Conservation (phyloP, 2,888 invertebrate genomes). For the Xestia xanthographa region DNA sequence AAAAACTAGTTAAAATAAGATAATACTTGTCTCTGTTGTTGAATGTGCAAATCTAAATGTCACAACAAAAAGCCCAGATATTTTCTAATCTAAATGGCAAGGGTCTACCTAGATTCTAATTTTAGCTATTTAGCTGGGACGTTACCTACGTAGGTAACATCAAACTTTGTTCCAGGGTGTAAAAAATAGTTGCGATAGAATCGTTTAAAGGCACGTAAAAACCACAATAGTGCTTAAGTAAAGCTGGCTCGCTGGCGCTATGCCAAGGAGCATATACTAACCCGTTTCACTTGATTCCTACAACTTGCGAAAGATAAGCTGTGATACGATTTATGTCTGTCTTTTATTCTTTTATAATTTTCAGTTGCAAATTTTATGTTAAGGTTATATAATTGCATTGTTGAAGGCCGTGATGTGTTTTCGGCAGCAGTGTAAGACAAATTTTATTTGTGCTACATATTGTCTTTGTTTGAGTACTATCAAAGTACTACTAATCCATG, state of each 20-base stretch:
- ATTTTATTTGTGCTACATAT: not conserved
- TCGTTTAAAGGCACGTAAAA: slow-evolving; percentile 60
- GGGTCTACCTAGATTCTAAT: slow-evolving; percentile 15
- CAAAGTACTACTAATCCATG: no score
- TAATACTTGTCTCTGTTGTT: not conserved
- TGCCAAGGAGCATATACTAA: slow-evolving; percentile 61
- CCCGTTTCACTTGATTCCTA: slow-evolving; percentile 62
- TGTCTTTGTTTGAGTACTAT: not conserved
- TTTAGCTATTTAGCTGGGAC: slow-evolving; percentile 24
- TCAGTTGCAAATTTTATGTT: slow-evolving; percentile 16
- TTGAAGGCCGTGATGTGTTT: not conserved
- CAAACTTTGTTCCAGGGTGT: slow-evolving; percentile 43
- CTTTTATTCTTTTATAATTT: slow-evolving; percentile 47
- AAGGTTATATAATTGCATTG: not conserved
- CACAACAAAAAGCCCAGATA: not conserved
- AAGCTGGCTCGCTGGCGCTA: slow-evolving; percentile 59
- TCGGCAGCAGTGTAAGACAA: not conserved
- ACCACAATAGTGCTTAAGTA: slow-evolving; percentile 60
- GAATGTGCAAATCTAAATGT: not conserved
- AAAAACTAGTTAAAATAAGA: not conserved
- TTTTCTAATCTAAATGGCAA: slow-evolving; percentile 9
- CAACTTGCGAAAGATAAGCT: slow-evolving; percentile 60
- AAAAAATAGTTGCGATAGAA: slow-evolving; percentile 57
- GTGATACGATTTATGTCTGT: slow-evolving; percentile 58
- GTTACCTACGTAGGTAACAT: slow-evolving; percentile 25